A percentile compares a stretch with the other conserved stretches of the same genome.
Conservation (phyloP, 2,113 vertebrate genomes). For the Ceyx cyanopectus region DNA sequence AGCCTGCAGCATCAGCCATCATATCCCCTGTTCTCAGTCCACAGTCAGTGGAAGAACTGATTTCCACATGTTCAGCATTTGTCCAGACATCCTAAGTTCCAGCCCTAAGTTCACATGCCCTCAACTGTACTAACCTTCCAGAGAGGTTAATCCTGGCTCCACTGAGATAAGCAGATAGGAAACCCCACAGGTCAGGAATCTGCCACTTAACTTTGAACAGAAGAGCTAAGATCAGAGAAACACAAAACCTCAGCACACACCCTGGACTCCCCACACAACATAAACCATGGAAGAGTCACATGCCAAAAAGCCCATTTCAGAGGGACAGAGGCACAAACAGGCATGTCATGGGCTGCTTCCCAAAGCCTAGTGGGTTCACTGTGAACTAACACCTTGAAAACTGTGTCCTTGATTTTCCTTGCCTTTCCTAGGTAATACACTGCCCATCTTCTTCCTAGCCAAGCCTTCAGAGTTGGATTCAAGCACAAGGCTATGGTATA, state of each 20-base stretch:
- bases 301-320: neutral
- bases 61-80: neutral
- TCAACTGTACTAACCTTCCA: neutral
- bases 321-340: neutral
- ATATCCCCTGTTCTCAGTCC: neutral
- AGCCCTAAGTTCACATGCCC: neutral
- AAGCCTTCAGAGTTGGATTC: neutral
- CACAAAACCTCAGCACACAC: neutral
- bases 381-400: neutral
- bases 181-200: conserved; percentile 22
- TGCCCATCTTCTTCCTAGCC: neutral
- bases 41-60: neutral
- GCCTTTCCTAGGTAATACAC: neutral
- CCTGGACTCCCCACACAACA: neutral
- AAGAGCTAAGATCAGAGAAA: neutral
- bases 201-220: neutral
- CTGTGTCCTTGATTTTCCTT: neutral
- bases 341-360: neutral
- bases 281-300: neutral
- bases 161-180: neutral
- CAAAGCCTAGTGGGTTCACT: neutral
- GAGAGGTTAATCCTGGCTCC: conserved; percentile 7
- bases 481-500: neutral
- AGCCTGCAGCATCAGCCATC: neutral
- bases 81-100: neutral